Base-by-base conservation (phyloP, 2,113 vertebrate genomes). In the Coptodon bakossiorum region DNA sequence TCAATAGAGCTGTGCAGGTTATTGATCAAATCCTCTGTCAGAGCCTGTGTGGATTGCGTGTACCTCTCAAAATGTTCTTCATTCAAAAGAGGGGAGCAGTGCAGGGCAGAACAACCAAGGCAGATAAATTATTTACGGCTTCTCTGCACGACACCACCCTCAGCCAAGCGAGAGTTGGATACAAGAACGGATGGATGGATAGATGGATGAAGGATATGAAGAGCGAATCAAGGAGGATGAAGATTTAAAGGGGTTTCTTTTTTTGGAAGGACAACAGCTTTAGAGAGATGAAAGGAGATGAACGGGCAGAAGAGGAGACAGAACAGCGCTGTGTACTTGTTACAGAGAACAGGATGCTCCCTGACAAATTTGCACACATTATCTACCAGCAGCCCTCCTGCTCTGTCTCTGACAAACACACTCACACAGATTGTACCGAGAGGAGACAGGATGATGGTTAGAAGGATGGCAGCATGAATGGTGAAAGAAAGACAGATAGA, bases 81-180 rank as follows among this genome's bases (percentile, higher is more conserved):
- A 80, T 88, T 76, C 79, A 85, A 91, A 90, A 90, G 84, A 57
- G 73, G 54, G 71, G 71, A 86, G 89, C 78, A 83, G 59, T 84
- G 82, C 76, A 89, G 87, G 90, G 89, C 83, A 86, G 88, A 92
- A 82, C 89, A 93, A 95, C 86, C 84, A 82, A 17, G 86, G 80
- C 31, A 61, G 34, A 89, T 96, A 85, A 96, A 96, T 95, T 94
- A 96, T 95, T 95, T 81, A 96, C 85, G 3, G 87, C 66, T 31
- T 86, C 92, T 92, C 91, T 87, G 94, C 93, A 95, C 91, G 89
- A 94, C 91, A 95, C 89, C 57, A 14, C 90, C 66, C 85, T 86
- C 86, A 80, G 93, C 81, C 50, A 31, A 57, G 71, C 54, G 40
- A 85, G 80, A 82, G 54, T n/a, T 31, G 82, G 76, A 82, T 57